phyloP scores from a whole-genome alignment of 2,888 invertebrate genomes.

The Adelphocoris suturalis region DNA sequence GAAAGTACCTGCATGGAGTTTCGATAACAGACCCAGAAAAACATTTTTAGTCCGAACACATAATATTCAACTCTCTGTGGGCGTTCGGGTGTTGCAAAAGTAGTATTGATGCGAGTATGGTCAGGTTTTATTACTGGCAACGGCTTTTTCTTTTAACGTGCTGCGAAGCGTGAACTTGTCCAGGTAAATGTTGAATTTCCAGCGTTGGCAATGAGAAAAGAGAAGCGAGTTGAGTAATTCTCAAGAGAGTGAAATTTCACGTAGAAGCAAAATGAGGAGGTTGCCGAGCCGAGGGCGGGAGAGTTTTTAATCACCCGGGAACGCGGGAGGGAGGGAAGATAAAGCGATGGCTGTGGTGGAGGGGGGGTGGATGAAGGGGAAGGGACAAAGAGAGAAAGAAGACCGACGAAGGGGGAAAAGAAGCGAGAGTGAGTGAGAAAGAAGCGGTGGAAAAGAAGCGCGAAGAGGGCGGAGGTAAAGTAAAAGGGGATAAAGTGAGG shows the following conservation, averaged over 20 bases:
- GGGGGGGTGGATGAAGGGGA: background rate
- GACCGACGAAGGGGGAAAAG: slow-evolving; percentile 29
- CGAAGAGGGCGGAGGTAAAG: slow-evolving; percentile 48
- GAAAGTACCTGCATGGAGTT: too few species aligned
- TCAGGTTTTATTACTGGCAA: background rate
- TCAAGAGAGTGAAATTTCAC: slow-evolving; percentile 65
- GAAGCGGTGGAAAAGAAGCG: background rate
- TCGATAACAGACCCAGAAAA: too few species aligned
- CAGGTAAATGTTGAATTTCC: slow-evolving; percentile 55
- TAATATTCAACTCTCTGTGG: too few species aligned
- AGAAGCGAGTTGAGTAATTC: slow-evolving; percentile 65
- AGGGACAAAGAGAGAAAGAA: background rate
- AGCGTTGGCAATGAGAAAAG: slow-evolving; percentile 47
- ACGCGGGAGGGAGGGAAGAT: slow-evolving; percentile 33
- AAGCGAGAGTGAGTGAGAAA: slow-evolving; percentile 26
- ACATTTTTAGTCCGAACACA: too few species aligned
- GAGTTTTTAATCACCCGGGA: slow-evolving; percentile 68
- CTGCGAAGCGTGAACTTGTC: slow-evolving; percentile 43
- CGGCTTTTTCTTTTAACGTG: background rate
- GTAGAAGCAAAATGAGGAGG: slow-evolving; percentile 64
- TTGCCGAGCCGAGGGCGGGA: slow-evolving; percentile 35
- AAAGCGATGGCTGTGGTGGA: slow-evolving; percentile 3
- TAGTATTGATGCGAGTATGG: background rate
- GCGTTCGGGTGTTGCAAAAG: too few species aligned
- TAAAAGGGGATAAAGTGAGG: slow-evolving; percentile 68